phyloP scores from a whole-genome alignment of 30 jellyfish, hydroid and myxozoan species.

The Cassiopea xamachana region DNA sequence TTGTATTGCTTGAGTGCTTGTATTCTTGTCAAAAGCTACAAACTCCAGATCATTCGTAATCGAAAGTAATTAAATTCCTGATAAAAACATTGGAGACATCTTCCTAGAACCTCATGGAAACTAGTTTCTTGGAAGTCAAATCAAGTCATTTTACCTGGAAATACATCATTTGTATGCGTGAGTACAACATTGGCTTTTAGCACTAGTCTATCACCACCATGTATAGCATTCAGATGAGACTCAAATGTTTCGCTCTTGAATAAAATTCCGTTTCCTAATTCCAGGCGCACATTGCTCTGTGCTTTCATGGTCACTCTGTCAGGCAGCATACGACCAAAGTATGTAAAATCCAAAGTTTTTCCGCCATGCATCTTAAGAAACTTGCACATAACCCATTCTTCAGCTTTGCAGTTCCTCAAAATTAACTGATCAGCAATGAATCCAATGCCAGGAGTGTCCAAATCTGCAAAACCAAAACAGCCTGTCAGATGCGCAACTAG shows the following conservation, averaged over 20 bases:
- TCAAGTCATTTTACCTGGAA: background rate
- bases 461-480: background rate
- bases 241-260: background rate
- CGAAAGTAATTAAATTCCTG: too few relatives aligned
- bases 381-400: slow-evolving; percentile 32
- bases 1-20: too few relatives aligned
- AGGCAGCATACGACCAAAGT: slow-evolving; percentile 8
- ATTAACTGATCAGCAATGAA: slow-evolving; percentile 19
- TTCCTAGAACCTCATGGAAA: too few relatives aligned
- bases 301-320: slow-evolving; percentile 1
- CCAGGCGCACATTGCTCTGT: background rate
- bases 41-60: too few relatives aligned
- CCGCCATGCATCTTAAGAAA: slow-evolving; percentile 8
- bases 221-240: background rate
- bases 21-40: too few relatives aligned
- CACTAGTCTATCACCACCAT: background rate
- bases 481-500: too few relatives aligned
- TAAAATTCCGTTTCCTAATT: background rate
- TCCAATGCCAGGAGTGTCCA: slow-evolving; percentile 17
- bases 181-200: background rate
- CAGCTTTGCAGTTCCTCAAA: slow-evolving; percentile 6
- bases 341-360: background rate
- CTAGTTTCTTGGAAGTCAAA: too few relatives aligned
- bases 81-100: too few relatives aligned
- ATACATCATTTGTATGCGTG: background rate